These are phyloP conservation scores for Drosophila bifasciata DNA, from an alignment of 1,140 invertebrate genomes.

Conservation along the genomic window DNA sequence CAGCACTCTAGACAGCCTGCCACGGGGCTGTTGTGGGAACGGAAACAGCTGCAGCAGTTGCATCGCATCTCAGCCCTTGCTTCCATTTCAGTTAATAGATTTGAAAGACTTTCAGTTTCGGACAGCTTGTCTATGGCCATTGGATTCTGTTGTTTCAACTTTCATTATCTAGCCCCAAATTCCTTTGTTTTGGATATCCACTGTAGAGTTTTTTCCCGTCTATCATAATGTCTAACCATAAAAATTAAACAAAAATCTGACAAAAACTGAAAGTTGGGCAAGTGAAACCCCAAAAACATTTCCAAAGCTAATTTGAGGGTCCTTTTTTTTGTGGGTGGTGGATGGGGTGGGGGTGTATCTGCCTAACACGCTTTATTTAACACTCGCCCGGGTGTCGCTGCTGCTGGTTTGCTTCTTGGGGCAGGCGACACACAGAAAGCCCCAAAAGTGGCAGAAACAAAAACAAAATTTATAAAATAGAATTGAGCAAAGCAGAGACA, in stretches of 20 bases:
- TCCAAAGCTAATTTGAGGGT: conserved; percentile 46
- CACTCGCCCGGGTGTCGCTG: conserved; percentile 32
- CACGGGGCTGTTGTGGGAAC: too few relatives aligned
- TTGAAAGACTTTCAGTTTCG: not conserved
- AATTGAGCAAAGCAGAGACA: conserved; percentile 42
- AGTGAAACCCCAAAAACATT: conserved; percentile 38
- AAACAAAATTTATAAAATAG: conserved; percentile 55
- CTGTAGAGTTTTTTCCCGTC: conserved; percentile 12
- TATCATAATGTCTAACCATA: conserved; percentile 50
- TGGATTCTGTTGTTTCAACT: not conserved
- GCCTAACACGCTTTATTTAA: conserved; percentile 63
- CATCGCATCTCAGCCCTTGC: not conserved
- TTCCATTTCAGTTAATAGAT: too few relatives aligned
- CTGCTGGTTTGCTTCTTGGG: not conserved
- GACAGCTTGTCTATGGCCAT: too few relatives aligned
- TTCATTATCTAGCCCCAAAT: conserved; percentile 14
- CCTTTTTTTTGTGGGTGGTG: conserved; percentile 34
- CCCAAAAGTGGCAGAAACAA: conserved; percentile 29
- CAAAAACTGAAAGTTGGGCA: conserved; percentile 14
- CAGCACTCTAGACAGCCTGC: not conserved
- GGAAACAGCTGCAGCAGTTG: conserved; percentile 5
- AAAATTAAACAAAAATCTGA: conserved; percentile 67
- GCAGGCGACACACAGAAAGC: conserved; percentile 1
- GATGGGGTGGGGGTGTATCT: not conserved
- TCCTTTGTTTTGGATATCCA: conserved; percentile 41